phyloP scores from a whole-genome alignment of 2,113 vertebrate species.

The Geothlypis trichas region DNA sequence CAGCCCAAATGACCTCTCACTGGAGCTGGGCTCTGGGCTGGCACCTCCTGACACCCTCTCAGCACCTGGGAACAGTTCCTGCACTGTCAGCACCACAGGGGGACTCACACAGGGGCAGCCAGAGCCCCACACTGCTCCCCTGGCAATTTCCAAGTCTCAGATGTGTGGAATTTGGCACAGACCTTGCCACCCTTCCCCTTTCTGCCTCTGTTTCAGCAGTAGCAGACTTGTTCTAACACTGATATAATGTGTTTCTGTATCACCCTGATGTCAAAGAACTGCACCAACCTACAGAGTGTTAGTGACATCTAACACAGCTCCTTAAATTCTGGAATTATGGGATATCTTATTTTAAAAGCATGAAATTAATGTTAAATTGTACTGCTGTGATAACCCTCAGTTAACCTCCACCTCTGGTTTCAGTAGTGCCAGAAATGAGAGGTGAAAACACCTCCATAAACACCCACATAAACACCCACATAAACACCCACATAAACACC shows the following conservation, averaged over 20 bases:
- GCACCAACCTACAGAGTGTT: background rate
- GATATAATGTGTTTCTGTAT: background rate
- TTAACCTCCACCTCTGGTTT: background rate
- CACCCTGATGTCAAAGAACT: background rate
- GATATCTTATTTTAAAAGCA: background rate
- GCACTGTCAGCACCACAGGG: background rate
- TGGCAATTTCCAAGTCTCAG: background rate
- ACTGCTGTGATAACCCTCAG: background rate
- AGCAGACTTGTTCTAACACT: background rate
- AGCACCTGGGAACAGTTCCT: constrained; percentile 53
- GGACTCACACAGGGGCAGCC: background rate
- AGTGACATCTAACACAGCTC: background rate
- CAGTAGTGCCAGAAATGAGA: background rate
- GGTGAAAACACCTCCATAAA: constrained; percentile 68
- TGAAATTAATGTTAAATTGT: background rate
- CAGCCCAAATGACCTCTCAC: constrained; percentile 31
- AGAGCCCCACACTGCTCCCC: background rate
- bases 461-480: no score
- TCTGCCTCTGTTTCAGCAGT: background rate
- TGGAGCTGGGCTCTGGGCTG: background rate
- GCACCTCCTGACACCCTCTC: constrained; percentile 43
- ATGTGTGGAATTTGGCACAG: background rate
- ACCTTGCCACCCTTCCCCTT: background rate
- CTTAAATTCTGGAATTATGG: background rate
- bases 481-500: no score